A percentile compares a stretch with the other conserved stretches of the same genome.
phyloP scores from a whole-genome alignment of 2,113 vertebrate species.

The Anoura caudifer region DNA sequence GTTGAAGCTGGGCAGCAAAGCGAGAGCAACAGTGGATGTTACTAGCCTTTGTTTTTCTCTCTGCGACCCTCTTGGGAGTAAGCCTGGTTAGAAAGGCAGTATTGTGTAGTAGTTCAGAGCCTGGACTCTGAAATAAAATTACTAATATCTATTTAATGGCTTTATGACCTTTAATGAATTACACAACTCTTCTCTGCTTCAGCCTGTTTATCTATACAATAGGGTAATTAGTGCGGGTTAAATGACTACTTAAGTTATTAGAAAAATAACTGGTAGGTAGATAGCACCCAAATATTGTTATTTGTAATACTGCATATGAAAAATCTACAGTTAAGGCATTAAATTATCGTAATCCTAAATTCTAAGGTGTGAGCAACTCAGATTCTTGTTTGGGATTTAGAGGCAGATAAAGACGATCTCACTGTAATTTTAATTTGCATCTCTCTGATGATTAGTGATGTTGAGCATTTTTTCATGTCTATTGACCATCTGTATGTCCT shows the following conservation, averaged over 20 bases:
- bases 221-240: background rate
- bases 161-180: background rate
- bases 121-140: background rate
- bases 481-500: too few species aligned
- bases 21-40: background rate
- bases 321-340: background rate
- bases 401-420: background rate
- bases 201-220: background rate
- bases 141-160: background rate
- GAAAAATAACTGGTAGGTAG: background rate
- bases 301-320: background rate
- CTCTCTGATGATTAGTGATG: too few species aligned
- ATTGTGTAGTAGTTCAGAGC: background rate
- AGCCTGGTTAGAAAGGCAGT: background rate
- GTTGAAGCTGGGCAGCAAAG: background rate
- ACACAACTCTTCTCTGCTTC: background rate
- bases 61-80: background rate
- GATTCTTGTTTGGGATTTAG: background rate
- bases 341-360: background rate
- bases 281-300: background rate
- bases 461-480: too few species aligned
- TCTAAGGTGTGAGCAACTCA: background rate
- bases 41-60: background rate
- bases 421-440: too few species aligned
- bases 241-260: background rate